These are phyloP conservation scores for Myioborus melanocephalus DNA, from an alignment of 2,797 vertebrate species.

Conservation along the genomic window DNA sequence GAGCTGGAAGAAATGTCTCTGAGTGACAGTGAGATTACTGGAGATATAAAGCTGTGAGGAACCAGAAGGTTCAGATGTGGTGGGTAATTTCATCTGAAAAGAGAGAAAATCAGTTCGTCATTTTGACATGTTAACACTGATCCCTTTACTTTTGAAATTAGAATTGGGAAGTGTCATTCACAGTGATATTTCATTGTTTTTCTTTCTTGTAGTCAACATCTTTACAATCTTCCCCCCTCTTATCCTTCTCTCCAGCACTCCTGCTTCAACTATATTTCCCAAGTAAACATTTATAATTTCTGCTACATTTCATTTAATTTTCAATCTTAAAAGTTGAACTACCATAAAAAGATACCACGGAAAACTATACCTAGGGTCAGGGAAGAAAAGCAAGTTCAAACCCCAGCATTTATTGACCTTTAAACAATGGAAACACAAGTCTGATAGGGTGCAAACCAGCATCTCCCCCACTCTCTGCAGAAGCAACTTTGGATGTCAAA, in stretches of 20 bases:
- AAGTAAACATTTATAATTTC: background rate
- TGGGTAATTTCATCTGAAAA: background rate
- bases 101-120: background rate
- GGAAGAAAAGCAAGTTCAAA: background rate
- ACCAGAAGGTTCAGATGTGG: background rate
- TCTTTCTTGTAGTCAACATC: background rate
- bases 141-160: background rate
- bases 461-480: background rate
- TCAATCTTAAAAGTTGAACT: background rate
- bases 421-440: background rate
- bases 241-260: background rate
- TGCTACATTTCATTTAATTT: background rate
- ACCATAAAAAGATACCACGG: background rate
- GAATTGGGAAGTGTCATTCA: background rate
- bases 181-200: background rate
- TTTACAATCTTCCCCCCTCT: background rate
- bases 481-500: background rate
- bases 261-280: background rate
- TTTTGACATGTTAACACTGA: background rate
- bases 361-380: background rate
- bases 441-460: background rate
- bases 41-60: background rate
- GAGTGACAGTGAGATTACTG: accelerated
- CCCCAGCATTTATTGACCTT: background rate
- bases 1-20: background rate